These are phyloP conservation scores for Diachrysia chrysitis DNA, from an alignment of 2,888 invertebrate genomes.

Conservation along the genomic window DNA sequence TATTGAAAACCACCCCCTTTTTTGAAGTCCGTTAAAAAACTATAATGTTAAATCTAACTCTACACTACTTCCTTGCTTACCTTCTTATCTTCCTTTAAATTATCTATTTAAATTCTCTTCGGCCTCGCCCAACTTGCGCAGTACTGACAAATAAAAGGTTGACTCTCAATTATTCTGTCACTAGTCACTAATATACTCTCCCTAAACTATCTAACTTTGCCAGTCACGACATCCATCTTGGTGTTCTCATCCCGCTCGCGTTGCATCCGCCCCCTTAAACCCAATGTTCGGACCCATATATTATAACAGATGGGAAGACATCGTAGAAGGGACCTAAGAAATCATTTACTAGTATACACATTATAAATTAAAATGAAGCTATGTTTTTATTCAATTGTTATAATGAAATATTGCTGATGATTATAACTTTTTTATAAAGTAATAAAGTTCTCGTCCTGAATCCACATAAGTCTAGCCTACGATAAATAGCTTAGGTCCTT, in stretches of 20 bases:
- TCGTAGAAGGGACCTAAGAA: neutral
- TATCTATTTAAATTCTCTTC: neutral
- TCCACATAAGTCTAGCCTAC: too few species aligned
- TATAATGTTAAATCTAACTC: too few species aligned
- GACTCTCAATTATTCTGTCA: conserved; percentile 2
- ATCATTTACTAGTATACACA: neutral
- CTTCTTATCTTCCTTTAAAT: neutral
- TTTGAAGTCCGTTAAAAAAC: too few species aligned
- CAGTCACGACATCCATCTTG: conserved; percentile 1
- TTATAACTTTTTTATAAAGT: too few species aligned
- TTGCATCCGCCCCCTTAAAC: conserved; percentile 4
- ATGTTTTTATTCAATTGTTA: neutral
- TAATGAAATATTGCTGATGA: neutral
- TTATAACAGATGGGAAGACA: conserved; percentile 1
- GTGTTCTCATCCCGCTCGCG: conserved; percentile 2
- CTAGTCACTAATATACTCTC: conserved; percentile 4
- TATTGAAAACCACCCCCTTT: too few species aligned
- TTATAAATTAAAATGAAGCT: neutral
- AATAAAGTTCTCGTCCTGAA: too few species aligned
- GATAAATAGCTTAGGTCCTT: too few species aligned
- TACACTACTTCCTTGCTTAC: too few species aligned
- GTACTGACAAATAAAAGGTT: neutral
- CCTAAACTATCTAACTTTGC: conserved; percentile 1
- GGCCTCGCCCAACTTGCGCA: neutral
- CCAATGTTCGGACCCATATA: conserved; percentile 4